Conservation (phyloP, 2,113 vertebrate species). For the Indicator indicator region DNA sequence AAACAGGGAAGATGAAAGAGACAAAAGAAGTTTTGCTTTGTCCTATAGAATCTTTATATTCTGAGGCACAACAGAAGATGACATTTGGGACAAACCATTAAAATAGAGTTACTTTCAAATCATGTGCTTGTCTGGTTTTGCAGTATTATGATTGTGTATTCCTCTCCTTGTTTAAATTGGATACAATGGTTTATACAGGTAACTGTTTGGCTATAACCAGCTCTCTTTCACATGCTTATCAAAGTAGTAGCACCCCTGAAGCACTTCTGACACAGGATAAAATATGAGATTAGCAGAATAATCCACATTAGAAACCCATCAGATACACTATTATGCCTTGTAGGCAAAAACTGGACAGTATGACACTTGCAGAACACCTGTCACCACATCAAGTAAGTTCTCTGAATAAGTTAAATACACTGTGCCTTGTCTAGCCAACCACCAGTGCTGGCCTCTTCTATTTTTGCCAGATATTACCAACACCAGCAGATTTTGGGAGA, state of each 20-base stretch:
- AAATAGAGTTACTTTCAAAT: background rate
- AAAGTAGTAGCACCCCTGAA: background rate
- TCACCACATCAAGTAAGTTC: background rate
- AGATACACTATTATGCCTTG: background rate
- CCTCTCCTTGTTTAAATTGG: background rate
- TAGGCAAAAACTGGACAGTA: background rate
- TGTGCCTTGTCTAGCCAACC: background rate
- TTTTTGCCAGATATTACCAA: background rate
- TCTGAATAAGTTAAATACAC: background rate
- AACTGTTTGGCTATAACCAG: background rate
- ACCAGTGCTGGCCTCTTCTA: background rate
- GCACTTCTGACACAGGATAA: background rate
- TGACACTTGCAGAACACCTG: background rate
- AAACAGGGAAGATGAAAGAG: constrained; percentile 13
- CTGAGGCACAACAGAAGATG: background rate
- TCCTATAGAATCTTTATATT: background rate
- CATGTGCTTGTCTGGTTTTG: background rate
- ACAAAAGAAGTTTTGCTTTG: background rate
- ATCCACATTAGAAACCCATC: background rate
- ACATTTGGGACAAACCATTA: background rate
- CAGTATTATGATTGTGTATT: background rate
- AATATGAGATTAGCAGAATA: background rate
- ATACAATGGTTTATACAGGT: background rate
- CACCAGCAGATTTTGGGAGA: background rate
- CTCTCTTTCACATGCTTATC: background rate